A percentile compares a stretch with the other conserved stretches of the same genome.
Conservation (phyloP, 2,888 invertebrate species). For the Romanomermis culicivorax region DNA sequence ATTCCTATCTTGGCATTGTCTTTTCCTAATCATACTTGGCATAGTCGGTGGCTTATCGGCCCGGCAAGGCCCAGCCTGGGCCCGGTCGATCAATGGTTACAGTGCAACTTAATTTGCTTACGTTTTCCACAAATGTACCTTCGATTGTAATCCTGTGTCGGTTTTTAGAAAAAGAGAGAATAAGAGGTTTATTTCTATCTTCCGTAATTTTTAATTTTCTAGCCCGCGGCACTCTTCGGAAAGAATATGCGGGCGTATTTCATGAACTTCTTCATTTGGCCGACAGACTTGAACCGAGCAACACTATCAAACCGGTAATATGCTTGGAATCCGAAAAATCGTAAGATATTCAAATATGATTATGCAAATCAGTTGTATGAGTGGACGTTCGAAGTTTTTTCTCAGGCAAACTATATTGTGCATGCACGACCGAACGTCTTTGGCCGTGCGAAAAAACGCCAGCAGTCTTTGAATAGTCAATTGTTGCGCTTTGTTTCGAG, state of each 20-base stretch:
- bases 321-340: neutral
- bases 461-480: neutral
- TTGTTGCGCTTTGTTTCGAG: too few species aligned
- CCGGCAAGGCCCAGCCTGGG: too few species aligned
- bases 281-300: conserved; percentile 3
- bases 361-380: neutral
- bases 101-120: too few species aligned
- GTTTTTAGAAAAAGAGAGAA: too few species aligned
- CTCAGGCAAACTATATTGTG: neutral
- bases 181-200: too few species aligned
- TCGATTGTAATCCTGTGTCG: too few species aligned
- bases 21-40: too few species aligned
- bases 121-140: too few species aligned
- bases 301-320: neutral
- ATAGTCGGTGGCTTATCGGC: too few species aligned
- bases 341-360: neutral
- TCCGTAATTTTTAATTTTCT: too few species aligned
- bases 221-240: conserved; percentile 3
- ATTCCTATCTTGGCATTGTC: too few species aligned
- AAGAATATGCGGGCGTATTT: neutral
- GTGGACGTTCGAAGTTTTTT: neutral
- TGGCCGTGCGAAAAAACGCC: neutral
- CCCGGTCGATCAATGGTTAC: too few species aligned
- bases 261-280: conserved; percentile 1
- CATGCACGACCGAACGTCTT: neutral